Percentiles rank a stretch among this genome's conserved stretches.
phyloP scores from a whole-genome alignment of 2,113 vertebrate genomes.

The Ariopsis seemanni region DNA sequence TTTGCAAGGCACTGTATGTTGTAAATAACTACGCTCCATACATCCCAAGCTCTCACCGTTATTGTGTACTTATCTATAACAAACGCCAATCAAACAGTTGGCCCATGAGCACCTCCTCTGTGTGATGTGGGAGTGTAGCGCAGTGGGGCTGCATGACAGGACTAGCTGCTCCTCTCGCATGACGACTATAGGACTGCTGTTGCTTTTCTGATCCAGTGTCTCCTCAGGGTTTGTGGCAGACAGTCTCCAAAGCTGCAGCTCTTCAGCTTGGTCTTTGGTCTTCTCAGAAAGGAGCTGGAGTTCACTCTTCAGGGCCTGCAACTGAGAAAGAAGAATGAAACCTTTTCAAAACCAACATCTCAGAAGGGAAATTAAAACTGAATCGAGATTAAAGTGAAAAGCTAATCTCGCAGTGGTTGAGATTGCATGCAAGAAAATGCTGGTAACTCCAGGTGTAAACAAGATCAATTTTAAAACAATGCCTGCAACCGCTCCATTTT shows the following conservation, averaged over 20 bases:
- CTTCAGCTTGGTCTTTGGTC: constrained; percentile 65
- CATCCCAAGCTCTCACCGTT: background rate
- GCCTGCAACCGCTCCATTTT: background rate
- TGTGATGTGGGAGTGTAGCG: constrained; percentile 56
- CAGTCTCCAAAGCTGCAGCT: constrained; percentile 70
- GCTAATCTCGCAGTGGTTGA: background rate
- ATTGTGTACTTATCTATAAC: constrained; percentile 31
- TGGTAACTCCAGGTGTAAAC: background rate
- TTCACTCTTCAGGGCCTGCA: constrained; percentile 65
- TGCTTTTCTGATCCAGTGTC: constrained; percentile 32
- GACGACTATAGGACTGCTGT: constrained; percentile 44
- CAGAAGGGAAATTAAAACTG: background rate
- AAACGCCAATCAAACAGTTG: constrained; percentile 27
- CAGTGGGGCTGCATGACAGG: constrained; percentile 64
- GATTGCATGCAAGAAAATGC: background rate
- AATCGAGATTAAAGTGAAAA: background rate
- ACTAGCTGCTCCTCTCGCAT: constrained; percentile 70
- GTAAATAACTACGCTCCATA: constrained; percentile 17
- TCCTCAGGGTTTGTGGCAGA: constrained; percentile 17
- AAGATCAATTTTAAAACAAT: background rate
- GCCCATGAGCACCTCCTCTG: constrained; percentile 63
- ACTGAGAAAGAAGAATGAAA: constrained; percentile 56
- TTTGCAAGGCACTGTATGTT: background rate
- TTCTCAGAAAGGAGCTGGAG: constrained; percentile 60
- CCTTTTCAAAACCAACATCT: background rate